These are phyloP conservation scores for Eupithecia vulgata DNA, from an alignment of 2,888 invertebrate species.

Conservation along the genomic window DNA sequence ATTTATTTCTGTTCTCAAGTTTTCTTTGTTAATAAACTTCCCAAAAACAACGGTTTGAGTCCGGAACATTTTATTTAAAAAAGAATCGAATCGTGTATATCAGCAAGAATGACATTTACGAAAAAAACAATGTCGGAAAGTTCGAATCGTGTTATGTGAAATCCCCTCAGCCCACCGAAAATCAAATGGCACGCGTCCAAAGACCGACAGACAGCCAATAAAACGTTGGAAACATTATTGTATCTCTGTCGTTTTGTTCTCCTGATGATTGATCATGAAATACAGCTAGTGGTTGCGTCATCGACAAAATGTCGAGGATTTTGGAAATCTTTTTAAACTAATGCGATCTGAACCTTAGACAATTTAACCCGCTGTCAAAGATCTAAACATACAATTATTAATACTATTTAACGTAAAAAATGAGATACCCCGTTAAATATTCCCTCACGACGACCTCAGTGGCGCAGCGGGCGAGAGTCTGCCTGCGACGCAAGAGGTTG, in stretches of 20 bases:
- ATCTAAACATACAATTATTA: too few relatives aligned
- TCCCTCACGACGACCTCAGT: too few relatives aligned
- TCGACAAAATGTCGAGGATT: not conserved
- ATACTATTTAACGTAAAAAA: too few relatives aligned
- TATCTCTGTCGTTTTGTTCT: constrained; percentile 17
- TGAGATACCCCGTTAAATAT: too few relatives aligned
- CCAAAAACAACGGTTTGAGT: not conserved
- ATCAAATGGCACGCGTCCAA: constrained; percentile 46
- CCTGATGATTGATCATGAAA: constrained; percentile 37
- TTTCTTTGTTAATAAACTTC: too few relatives aligned
- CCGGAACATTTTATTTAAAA: not conserved
- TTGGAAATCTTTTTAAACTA: too few relatives aligned
- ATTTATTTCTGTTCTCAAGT: too few relatives aligned
- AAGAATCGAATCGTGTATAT: not conserved
- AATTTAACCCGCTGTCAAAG: too few relatives aligned
- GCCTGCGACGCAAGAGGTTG: too few relatives aligned
- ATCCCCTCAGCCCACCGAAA: constrained; percentile 23
- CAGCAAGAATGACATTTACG: not conserved
- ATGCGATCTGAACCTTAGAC: too few relatives aligned
- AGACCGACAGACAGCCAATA: constrained; percentile 34
- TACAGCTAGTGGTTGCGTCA: constrained; percentile 12
- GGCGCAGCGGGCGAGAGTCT: too few relatives aligned
- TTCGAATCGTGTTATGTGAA: not conserved
- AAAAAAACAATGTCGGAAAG: not conserved
- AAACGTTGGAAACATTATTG: constrained; percentile 43